Evolutionary conservation across 2,113 vertebrate species (phyloP).

Genomic region (zebrafish (Danio rerio)): GRCz12tu NC_133192.1:27140001-27140500

Average conservation of each 20-base stretch:
- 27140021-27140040: conserved; percentile 22
- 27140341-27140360: background rate
- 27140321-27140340: background rate
- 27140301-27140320: background rate
- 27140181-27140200: background rate
- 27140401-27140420: no score
- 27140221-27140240: conserved; percentile 24
- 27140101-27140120: background rate
- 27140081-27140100: background rate
- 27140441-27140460: no score
- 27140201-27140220: conserved; percentile 22
- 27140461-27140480: no score
- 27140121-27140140: conserved; percentile 3
- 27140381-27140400: background rate
- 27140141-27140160: background rate
- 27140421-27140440: no score
- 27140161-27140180: background rate
- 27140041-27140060: conserved; percentile 32
- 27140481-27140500: no score
- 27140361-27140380: background rate
- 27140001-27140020: conserved; percentile 5
- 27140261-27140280: conserved; percentile 43
- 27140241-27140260: background rate
- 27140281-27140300: background rate
- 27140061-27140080: conserved; percentile 22